Evolutionary conservation across 1,140 invertebrate genomes (phyloP).

Genomic region (Physella acuta): DNA sequence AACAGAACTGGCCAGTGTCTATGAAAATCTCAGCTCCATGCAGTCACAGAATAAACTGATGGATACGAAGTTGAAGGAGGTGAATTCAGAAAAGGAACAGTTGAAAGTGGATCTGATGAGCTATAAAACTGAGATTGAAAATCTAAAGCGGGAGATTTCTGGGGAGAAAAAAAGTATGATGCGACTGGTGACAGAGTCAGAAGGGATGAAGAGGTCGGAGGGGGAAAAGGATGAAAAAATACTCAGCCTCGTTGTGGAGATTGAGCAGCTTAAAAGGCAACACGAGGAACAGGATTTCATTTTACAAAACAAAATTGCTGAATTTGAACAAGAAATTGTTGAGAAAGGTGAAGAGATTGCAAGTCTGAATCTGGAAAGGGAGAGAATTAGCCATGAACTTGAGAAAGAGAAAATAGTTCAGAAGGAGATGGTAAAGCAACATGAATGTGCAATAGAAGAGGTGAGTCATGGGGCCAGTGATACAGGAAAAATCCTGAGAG

Average conservation of each 20-base stretch:
- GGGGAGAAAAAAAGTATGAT: constrained; percentile 8
- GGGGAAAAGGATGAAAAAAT: constrained; percentile 14
- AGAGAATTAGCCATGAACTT: neutral
- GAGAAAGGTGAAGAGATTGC: neutral
- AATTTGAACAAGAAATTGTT: neutral
- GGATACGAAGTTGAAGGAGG: neutral
- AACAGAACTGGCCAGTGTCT: neutral
- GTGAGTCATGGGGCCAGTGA: neutral
- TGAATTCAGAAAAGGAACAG: neutral
- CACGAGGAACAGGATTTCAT: neutral
- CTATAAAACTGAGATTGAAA: constrained; percentile 10
- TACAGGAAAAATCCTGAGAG: neutral
- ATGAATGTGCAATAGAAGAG: constrained; percentile 2
- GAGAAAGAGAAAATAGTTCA: neutral
- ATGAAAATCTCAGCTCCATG: neutral
- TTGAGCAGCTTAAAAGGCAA: neutral
- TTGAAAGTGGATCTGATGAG: neutral
- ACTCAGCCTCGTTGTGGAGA: neutral
- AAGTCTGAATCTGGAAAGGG: neutral
- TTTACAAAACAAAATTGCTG: neutral
- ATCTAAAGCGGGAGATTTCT: neutral
- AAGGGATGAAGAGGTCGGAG: constrained; percentile 4
- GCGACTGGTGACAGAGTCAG: constrained; percentile 12
- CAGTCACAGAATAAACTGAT: neutral
- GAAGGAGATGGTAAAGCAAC: neutral